Percentiles rank a stretch among this genome's conserved stretches.
phyloP scores from a whole-genome alignment of 2,113 vertebrate genomes.

The Burhinus bistriatus region DNA sequence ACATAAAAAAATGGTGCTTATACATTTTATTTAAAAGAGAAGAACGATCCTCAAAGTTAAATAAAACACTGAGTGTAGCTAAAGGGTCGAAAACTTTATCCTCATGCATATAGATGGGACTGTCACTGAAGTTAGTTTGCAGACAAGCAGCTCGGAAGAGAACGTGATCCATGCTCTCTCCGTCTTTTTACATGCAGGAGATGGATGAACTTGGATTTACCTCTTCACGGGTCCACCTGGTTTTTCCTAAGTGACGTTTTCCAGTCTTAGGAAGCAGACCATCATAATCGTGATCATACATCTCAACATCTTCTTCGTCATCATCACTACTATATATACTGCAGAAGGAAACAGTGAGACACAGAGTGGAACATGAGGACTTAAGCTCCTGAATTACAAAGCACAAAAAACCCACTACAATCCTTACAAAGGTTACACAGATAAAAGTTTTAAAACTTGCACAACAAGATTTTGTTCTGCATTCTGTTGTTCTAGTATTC shows the following conservation, averaged over 20 bases:
- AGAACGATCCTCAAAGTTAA: background rate
- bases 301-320: constrained; percentile 94
- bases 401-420: background rate
- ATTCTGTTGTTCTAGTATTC: constrained; percentile 79
- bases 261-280: constrained; percentile 87
- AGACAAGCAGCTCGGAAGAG: background rate
- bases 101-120: background rate
- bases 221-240: constrained; percentile 97
- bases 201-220: constrained; percentile 68
- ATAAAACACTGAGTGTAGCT: background rate
- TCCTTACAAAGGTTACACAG: constrained; percentile 66
- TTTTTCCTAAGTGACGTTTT: constrained; percentile 96
- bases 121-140: background rate
- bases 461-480: constrained; percentile 80
- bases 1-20: background rate
- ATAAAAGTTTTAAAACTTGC: constrained; percentile 88
- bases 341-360: constrained; percentile 51
- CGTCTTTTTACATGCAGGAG: background rate
- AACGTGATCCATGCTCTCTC: background rate
- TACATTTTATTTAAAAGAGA: background rate
- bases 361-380: constrained; percentile 12
- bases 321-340: constrained; percentile 99
- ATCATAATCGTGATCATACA: constrained; percentile 97
- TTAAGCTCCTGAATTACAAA: constrained; percentile 61
- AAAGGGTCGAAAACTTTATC: background rate